phyloP scores from a whole-genome alignment of 2,888 invertebrate genomes.

The Meteorus colon region DNA sequence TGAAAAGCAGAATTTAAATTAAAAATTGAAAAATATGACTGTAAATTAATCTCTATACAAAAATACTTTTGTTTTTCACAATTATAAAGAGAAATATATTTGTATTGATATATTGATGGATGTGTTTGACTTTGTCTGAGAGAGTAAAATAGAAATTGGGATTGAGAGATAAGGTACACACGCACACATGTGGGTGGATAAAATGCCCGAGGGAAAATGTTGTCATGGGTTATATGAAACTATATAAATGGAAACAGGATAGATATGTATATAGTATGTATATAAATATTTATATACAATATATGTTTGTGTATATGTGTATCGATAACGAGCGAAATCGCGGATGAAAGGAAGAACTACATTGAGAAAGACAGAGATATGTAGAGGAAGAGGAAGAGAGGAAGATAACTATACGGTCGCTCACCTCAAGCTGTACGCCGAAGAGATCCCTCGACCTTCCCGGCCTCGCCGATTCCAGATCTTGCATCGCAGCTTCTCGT shows the following conservation, averaged over 20 bases:
- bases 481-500: constrained; percentile 66
- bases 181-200: constrained; percentile 7
- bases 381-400: neutral
- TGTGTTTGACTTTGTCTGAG: neutral
- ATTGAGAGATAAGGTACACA: neutral
- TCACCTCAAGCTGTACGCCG: constrained; percentile 79
- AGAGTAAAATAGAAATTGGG: neutral
- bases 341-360: constrained; percentile 42
- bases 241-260: constrained; percentile 2
- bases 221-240: constrained; percentile 11
- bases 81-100: too few relatives aligned
- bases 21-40: too few relatives aligned
- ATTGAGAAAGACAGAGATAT: constrained; percentile 26
- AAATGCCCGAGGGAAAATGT: neutral
- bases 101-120: too few relatives aligned
- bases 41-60: too few relatives aligned
- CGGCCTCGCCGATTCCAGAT: constrained; percentile 70
- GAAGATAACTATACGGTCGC: constrained; percentile 49
- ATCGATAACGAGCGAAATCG: constrained; percentile 31
- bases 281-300: constrained; percentile 4
- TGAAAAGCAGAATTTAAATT: too few relatives aligned
- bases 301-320: constrained; percentile 3
- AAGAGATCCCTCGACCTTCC: constrained; percentile 77
- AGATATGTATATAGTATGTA: constrained; percentile 5
- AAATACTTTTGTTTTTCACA: too few relatives aligned